phyloP scores from a whole-genome alignment of 2,797 vertebrate species.

The Semaprochilodus insignis region DNA sequence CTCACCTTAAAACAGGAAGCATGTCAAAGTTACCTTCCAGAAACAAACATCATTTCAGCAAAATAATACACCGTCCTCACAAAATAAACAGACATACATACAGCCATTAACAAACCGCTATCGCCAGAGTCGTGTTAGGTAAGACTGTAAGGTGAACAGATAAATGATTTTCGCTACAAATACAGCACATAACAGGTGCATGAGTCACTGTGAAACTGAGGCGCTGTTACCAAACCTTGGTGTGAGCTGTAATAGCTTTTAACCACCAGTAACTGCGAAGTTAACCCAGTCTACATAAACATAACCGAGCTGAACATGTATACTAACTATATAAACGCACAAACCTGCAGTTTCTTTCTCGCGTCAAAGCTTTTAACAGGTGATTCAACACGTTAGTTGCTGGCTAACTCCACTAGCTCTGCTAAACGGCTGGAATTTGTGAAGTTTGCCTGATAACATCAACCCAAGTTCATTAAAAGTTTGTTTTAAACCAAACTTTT shows the following conservation, averaged over 20 bases:
- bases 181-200: conserved; percentile 24
- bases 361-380: neutral
- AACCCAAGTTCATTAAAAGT: conserved; percentile 32
- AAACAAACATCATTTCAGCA: neutral
- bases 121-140: neutral
- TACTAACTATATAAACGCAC: neutral
- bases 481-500: neutral
- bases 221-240: neutral
- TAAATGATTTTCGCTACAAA: neutral
- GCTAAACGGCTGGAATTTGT: conserved; percentile 3
- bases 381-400: neutral
- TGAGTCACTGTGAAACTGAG: neutral
- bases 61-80: neutral
- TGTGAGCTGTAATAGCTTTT: neutral
- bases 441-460: neutral
- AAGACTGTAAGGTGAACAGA: neutral
- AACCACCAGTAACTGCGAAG: neutral
- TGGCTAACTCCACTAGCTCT: neutral
- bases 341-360: conserved; percentile 15
- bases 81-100: neutral
- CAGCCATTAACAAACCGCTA: too few species aligned
- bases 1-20: conserved; percentile 61
- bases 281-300: too few species aligned
- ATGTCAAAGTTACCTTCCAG: neutral
- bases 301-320: neutral